phyloP scores from a whole-genome alignment of 2,113 vertebrate genomes.

The Sterna hirundo region DNA sequence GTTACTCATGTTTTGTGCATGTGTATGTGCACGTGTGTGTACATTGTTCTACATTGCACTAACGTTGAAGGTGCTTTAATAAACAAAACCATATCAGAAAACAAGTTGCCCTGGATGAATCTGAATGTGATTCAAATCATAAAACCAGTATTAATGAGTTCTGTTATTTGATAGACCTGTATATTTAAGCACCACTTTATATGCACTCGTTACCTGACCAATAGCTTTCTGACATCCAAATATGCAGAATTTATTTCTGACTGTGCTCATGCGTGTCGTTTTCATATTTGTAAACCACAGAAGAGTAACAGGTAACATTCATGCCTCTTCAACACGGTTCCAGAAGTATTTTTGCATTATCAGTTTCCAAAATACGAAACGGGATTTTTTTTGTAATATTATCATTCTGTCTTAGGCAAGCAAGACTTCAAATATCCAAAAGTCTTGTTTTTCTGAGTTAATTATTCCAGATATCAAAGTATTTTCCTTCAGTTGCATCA shows the following conservation, averaged over 20 bases:
- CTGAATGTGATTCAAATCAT: background rate
- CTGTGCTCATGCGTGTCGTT: background rate
- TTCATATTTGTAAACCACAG: background rate
- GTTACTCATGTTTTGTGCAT: background rate
- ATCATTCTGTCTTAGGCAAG: background rate
- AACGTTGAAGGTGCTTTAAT: background rate
- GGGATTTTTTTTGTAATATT: background rate
- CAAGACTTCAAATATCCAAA: background rate
- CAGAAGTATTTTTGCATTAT: background rate
- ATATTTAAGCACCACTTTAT: background rate
- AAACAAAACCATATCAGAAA: background rate
- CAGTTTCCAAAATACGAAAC: background rate
- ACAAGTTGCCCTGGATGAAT: background rate
- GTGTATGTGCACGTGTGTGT: no score
- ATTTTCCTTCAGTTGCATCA: background rate
- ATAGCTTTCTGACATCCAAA: background rate
- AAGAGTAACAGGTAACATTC: background rate
- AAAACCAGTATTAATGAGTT: background rate
- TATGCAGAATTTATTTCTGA: background rate
- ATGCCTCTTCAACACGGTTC: background rate
- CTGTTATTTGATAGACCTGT: background rate
- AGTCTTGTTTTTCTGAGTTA: background rate
- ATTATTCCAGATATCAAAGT: background rate
- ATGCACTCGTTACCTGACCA: background rate
- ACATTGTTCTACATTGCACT: background rate